Percentiles rank a stretch among this genome's conserved stretches.
phyloP scores from a whole-genome alignment of 2,113 vertebrate species.

The Ptilonorhynchus violaceus region DNA sequence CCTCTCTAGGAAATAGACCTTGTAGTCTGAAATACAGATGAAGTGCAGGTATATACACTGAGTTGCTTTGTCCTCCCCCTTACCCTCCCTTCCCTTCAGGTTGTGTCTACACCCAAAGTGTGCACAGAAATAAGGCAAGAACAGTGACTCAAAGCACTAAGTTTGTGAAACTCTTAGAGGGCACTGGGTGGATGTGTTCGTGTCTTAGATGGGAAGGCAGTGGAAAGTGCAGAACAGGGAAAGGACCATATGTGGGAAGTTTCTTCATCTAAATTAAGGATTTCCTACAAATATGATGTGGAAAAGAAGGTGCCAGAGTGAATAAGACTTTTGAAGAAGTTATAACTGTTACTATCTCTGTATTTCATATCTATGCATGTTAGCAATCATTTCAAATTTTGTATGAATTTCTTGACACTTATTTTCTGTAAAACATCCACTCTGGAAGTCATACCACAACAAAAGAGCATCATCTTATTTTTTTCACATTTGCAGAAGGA shows the following conservation, averaged over 20 bases:
- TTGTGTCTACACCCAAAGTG: not conserved
- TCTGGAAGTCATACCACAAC: not conserved
- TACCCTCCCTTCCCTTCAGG: not conserved
- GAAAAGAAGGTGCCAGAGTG: not conserved
- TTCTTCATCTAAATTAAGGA: not conserved
- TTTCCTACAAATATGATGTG: not conserved
- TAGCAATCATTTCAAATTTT: not conserved
- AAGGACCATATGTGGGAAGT: fast-evolving
- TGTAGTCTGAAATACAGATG: not conserved
- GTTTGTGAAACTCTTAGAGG: not conserved
- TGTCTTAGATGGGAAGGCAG: not conserved
- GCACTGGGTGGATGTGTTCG: not conserved
- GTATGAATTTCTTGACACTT: not conserved
- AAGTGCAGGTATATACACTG: not conserved
- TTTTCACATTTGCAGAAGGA: not conserved
- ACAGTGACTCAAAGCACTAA: not conserved
- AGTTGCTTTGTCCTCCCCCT: not conserved
- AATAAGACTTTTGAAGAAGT: not conserved
- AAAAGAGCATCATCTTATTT: not conserved
- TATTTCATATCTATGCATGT: not conserved
- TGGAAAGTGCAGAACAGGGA: not conserved
- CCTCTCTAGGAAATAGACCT: not conserved
- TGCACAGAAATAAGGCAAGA: not conserved
- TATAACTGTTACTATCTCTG: not conserved
- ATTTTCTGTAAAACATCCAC: not conserved